These are phyloP conservation scores for Leptinotarsa undecemlineata DNA, from an alignment of 1,140 invertebrate species.

Conservation along the genomic window DNA sequence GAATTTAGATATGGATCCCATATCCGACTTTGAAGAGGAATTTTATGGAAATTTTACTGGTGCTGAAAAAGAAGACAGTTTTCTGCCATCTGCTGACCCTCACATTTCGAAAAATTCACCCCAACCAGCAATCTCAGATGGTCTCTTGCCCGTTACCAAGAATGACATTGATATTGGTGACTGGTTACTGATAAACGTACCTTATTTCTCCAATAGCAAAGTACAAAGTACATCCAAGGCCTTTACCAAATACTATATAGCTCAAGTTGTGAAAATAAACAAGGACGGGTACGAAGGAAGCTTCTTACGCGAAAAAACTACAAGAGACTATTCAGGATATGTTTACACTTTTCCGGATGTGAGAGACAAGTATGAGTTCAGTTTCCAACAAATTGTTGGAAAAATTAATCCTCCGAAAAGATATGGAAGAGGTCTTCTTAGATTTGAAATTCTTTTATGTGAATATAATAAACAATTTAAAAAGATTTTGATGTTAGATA, in stretches of 20 bases:
- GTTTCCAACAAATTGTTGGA: neutral
- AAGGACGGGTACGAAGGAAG: neutral
- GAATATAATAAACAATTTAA: neutral
- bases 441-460: neutral
- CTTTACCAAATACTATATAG: neutral
- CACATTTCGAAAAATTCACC: neutral
- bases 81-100: too few relatives aligned
- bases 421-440: neutral
- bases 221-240: neutral
- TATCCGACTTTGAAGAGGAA: neutral
- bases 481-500: neutral
- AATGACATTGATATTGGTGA: neutral
- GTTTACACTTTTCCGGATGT: neutral
- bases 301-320: neutral
- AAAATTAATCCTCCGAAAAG: neutral
- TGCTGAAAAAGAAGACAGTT: neutral
- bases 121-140: neutral
- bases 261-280: neutral
- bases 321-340: too few relatives aligned
- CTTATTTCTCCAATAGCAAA: neutral
- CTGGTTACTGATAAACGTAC: neutral
- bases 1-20: conserved; percentile 1
- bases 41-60: neutral
- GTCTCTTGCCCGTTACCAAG: neutral
- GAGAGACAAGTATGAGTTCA: neutral